Base-by-base conservation (phyloP, 2,113 vertebrate species). In the Dipodomys merriami region DNA sequence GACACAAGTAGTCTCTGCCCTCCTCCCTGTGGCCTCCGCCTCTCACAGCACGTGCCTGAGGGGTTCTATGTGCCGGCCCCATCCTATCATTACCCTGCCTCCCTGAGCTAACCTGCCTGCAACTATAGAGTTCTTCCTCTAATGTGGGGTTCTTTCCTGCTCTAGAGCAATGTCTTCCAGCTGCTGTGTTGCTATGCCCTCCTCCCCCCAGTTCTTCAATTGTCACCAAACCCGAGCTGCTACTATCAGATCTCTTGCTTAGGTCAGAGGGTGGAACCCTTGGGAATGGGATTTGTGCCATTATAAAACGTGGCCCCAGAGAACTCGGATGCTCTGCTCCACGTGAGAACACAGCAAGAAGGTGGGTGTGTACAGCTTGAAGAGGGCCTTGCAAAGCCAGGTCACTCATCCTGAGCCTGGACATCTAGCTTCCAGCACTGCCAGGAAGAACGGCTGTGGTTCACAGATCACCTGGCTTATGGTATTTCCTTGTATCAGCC, bases 41-140 rank as follows among this genome's bases (percentile, higher is more conserved):
- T 69, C 2, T 10, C 22, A 12, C 23, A 0, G 4, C 15, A 0
- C 0, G 1, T 15, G 19, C 49, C 6, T 0, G 18, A 4, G 6
- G 27, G 53, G 29, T 33, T 20, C 10, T 27, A 13, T 67, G 23
- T 29, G 27, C 65, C 60, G 39, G 3, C 62, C 33, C 35, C 79
- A 15, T 5, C 60, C 8, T 6, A 10, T 12, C 73, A 8, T 20
- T 0, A 23, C 13, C 62, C 11, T 39, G 39, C 67, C 73, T 29
- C 57, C 73, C 11, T 0, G 22, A 73, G 49, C 44, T 8, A 27
- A 0, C 16, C 22, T 3, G n/a, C 33, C 23, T 19, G 18, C 5
- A 13, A 30, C 18, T 33, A 2, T 3, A 27, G 5, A 8, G 25
- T 7, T 74, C 15, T 53, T 33, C 33, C 20, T 73, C 27, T n/a